Evolutionary conservation across 2,113 vertebrate species (phyloP).

Genomic region (Zapornia atra): DNA sequence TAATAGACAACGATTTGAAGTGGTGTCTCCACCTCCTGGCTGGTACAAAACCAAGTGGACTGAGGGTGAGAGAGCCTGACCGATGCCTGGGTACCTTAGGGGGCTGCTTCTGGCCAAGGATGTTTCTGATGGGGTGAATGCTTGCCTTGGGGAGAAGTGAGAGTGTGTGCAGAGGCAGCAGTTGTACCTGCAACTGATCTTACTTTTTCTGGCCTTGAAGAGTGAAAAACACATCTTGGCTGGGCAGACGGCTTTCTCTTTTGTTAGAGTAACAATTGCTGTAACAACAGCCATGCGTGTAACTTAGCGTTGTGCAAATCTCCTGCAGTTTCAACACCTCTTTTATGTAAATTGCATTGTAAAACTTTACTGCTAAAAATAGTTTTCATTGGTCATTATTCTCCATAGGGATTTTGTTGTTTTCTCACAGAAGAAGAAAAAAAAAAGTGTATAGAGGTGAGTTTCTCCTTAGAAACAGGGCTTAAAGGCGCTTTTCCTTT

Average conservation of each 20-base stretch:
- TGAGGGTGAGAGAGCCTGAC: fast-evolving
- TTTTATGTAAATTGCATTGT: neutral
- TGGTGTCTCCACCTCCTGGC: neutral
- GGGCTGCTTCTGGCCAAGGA: neutral
- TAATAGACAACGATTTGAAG: fast-evolving
- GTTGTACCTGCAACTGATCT: fast-evolving
- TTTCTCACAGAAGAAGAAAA: neutral
- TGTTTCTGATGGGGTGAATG: too few relatives aligned
- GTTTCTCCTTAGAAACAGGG: neutral
- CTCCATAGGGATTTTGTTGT: neutral
- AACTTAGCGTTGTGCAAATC: neutral
- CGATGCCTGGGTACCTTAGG: neutral
- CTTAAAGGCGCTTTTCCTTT: neutral
- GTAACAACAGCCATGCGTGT: neutral
- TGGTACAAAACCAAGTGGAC: neutral
- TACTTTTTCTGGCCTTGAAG: neutral
- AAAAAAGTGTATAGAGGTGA: neutral
- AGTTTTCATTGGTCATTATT: fast-evolving
- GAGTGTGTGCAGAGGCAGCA: fast-evolving
- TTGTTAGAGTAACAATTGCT: neutral
- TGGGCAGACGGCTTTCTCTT: neutral
- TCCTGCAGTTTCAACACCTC: neutral
- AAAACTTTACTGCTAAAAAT: neutral
- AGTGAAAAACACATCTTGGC: neutral
- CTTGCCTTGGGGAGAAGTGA: neutral